Conservation (phyloP, 2,113 vertebrate genomes). For the Lagopus leucura region DNA sequence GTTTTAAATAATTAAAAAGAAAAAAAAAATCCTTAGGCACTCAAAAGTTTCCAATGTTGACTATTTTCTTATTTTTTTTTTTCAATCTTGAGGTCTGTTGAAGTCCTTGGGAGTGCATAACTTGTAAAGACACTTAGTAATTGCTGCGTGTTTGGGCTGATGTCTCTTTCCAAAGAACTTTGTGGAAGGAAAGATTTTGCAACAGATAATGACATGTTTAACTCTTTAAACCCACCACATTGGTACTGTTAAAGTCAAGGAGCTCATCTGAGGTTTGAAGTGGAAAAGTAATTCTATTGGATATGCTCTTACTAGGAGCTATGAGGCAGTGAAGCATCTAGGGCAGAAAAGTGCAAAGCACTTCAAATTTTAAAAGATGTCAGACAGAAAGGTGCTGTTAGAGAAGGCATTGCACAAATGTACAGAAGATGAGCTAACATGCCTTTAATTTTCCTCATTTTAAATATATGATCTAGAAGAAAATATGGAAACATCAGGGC, state of each 20-base stretch:
- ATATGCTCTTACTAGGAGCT: not conserved
- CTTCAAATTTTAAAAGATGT: not conserved
- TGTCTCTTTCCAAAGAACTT: not conserved
- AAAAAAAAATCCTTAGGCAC: not conserved
- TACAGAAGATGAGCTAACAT: not conserved
- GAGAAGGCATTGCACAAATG: not conserved
- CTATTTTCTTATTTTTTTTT: not conserved
- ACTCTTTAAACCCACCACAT: not conserved
- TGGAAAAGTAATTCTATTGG: not conserved
- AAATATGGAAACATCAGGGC: not conserved
- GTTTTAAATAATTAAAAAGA: not conserved
- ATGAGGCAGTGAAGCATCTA: not conserved
- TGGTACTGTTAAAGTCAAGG: not conserved
- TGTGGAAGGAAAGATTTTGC: not conserved
- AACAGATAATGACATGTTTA: not conserved
- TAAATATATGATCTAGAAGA: not conserved
- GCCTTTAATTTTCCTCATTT: not conserved
- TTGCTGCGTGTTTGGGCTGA: not conserved
- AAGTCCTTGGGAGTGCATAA: too few relatives aligned
- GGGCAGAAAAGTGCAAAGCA: not conserved
- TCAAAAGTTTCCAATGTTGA: not conserved
- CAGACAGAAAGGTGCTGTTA: not conserved
- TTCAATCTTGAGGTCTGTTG: too few relatives aligned
- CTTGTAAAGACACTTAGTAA: too few relatives aligned
- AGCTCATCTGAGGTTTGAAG: not conserved